These are phyloP conservation scores for Oryzias celebensis DNA, from an alignment of 2,113 vertebrate genomes.

Conservation along the genomic window DNA sequence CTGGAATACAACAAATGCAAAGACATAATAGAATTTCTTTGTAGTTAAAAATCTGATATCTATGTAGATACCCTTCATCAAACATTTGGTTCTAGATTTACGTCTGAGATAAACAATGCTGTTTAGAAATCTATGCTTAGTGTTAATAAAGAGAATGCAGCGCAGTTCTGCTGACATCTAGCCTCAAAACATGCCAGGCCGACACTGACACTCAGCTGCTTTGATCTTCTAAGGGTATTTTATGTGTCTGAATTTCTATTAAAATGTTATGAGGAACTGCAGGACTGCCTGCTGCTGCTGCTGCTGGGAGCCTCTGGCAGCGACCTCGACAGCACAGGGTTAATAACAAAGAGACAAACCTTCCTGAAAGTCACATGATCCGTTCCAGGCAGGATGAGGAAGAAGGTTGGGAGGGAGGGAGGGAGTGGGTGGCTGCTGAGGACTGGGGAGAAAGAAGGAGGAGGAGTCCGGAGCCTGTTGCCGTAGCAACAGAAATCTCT, in stretches of 20 bases:
- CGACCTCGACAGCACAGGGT: constrained; percentile 60
- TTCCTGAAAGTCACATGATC: constrained; percentile 78
- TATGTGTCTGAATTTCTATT: constrained; percentile 52
- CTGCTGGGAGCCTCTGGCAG: constrained; percentile 57
- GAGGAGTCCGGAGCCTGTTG: constrained; percentile 70
- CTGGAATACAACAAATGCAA: too few relatives aligned
- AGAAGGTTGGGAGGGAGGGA: constrained; percentile 14
- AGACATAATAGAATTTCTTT: too few relatives aligned
- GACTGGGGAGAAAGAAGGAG: constrained; percentile 29
- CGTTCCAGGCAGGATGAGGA: constrained; percentile 58
- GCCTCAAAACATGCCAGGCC: constrained; percentile 58
- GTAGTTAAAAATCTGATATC: too few relatives aligned
- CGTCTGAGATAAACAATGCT: too few relatives aligned
- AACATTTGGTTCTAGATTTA: too few relatives aligned
- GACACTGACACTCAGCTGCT: constrained; percentile 46
- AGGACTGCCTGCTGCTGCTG: constrained; percentile 42
- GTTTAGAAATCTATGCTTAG: too few relatives aligned
- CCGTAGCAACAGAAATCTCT: constrained; percentile 77
- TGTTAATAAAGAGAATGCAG: not conserved
- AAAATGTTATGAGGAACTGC: constrained; percentile 42
- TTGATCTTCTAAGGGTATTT: constrained; percentile 65
- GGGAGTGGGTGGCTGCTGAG: constrained; percentile 13
- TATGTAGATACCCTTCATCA: too few relatives aligned
- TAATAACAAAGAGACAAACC: constrained; percentile 72
- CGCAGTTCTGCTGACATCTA: not conserved